phyloP scores from a whole-genome alignment of 2,113 vertebrate species.

The Pollimyrus isidori region DNA sequence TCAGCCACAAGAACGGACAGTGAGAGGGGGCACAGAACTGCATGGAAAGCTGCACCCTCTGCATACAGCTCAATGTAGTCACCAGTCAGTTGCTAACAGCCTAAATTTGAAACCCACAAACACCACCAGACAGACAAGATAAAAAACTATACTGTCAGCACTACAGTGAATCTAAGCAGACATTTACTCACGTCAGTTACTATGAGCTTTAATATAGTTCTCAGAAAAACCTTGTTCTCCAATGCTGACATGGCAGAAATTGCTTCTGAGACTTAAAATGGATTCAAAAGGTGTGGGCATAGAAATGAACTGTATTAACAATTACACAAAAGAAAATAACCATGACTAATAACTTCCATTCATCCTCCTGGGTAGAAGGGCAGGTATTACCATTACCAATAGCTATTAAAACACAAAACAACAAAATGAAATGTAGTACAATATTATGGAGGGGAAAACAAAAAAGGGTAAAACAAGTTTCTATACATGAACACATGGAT shows the following conservation, averaged over 20 bases:
- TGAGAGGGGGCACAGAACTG: not conserved
- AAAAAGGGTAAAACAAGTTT: not conserved
- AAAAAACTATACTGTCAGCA: slow-evolving; percentile 23
- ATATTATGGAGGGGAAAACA: not conserved
- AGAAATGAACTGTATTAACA: not conserved
- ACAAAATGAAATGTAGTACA: not conserved
- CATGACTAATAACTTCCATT: slow-evolving; percentile 7
- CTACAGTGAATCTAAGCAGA: not conserved
- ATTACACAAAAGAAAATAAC: slow-evolving; percentile 2
- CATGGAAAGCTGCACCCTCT: not conserved
- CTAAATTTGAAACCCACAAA: slow-evolving; percentile 32
- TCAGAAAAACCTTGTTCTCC: not conserved
- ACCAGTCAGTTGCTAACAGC: slow-evolving; percentile 26
- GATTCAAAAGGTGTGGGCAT: slow-evolving; percentile 1
- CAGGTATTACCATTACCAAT: not conserved
- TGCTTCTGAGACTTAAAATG: not conserved
- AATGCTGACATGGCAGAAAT: not conserved
- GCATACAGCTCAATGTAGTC: not conserved
- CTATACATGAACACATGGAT: not conserved
- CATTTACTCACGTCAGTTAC: not conserved
- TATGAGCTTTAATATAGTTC: not conserved
- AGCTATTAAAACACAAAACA: not conserved
- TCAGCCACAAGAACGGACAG: not conserved
- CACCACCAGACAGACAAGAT: slow-evolving; percentile 29
- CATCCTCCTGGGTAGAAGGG: not conserved